Evolutionary conservation across 92 coral and sea anemone genomes (phyloP), one percentile per base, ranked within the genome.

Genomic region (Umimayanthus kanabou): DNA sequence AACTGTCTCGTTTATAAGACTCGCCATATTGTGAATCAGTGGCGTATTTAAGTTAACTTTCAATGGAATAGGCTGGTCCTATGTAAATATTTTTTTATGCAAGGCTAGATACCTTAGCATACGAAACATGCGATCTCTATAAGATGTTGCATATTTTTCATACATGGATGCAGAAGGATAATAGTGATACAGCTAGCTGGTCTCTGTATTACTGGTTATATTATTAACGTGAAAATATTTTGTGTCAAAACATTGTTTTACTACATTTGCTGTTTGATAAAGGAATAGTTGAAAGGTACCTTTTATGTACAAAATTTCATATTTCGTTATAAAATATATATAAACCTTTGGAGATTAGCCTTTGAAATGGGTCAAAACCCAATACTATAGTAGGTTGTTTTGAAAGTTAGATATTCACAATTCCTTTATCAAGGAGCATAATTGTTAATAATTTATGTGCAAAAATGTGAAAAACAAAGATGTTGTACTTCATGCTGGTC

Each of bases 401-500:
- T 88, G 84, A 90, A 85, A 92, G 89, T 84, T 91, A 86, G 75
- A 80, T 88, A 88, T 53, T 89, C 89, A 77, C 43, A 50, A 75
- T 92, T 92, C 92, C 92, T 95, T 92, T 93, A 86, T 93, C 96
- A 95, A 95, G 93, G 96, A 93, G 93, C 88, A 90, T 86, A 43
- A 85, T 83, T 85, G 77, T 81, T 88, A 90, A 84, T 90, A 78
- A 82, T 72, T 89, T 85, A 89, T 92, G 87, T 89, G 73, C 84
- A 76, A 80, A 86, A 89, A 76, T 80, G 80, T 89, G 77, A 53
- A 88, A 74, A 85, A 69, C 82, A 57, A 53, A 37, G 82, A 77
- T 85, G 15, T 75, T 85, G 55, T 79, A 91, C 89, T 95, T 95
- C 98, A 95, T 93, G 98, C 98, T 95, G 98, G 98, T 73, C 92